phyloP scores from a whole-genome alignment of 2,888 invertebrate species.

The Balanococcus diminutus region DNA sequence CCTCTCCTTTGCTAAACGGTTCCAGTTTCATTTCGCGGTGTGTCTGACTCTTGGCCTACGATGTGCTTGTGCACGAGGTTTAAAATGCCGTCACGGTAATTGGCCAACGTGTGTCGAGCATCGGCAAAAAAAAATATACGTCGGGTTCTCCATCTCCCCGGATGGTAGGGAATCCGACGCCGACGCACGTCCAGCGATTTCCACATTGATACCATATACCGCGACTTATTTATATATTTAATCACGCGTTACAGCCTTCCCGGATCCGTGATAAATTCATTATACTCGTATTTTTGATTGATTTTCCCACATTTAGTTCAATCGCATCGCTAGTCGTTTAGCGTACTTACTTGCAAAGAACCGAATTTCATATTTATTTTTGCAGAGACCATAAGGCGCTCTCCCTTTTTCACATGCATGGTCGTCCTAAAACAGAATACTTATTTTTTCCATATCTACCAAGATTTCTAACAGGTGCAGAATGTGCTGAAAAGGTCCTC shows the following conservation, averaged over 20 bases:
- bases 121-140: neutral
- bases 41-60: neutral
- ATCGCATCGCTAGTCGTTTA: too few relatives aligned
- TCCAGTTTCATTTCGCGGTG: neutral
- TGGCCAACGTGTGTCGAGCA: slow-evolving; percentile 41
- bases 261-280: neutral
- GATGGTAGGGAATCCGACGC: neutral
- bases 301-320: neutral
- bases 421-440: too few relatives aligned
- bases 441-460: too few relatives aligned
- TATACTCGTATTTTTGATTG: neutral
- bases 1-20: neutral
- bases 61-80: neutral
- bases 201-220: neutral
- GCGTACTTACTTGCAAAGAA: too few relatives aligned
- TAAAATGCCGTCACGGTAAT: slow-evolving; percentile 46
- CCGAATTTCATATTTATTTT: too few relatives aligned
- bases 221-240: neutral
- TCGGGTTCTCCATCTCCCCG: neutral
- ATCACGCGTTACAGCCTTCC: neutral
- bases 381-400: too few relatives aligned
- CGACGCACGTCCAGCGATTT: neutral
- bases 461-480: too few relatives aligned
- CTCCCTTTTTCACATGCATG: too few relatives aligned
- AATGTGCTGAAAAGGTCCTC: too few relatives aligned